Base-by-base conservation (phyloP, 2,888 invertebrate species). In the Dysmachus trigonus region DNA sequence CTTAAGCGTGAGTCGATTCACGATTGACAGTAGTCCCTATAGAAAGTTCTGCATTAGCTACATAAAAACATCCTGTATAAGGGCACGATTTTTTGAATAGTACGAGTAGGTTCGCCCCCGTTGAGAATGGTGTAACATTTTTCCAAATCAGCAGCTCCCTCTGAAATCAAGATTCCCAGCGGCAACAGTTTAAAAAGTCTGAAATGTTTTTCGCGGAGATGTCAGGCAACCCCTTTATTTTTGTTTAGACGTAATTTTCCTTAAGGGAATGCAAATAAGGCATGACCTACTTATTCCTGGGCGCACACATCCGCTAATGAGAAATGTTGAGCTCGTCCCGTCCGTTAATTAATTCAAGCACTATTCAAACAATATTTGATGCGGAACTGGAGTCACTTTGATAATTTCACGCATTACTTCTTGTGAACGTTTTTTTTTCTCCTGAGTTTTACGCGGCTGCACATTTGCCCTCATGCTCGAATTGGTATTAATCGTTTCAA, bases 361-460 rank as follows among this genome's bases (percentile, higher is more conserved):
- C 47, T 77, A 77, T 77, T 77, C 77, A 77, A 77, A 51, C n/a
- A 77, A 47, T 77, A 77, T 77, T 77, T 77, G 47, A 41, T 27
- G 41, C 27, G 22, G 77, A 77, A 77, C 77, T 47, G 27, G 27
- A 77, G 77, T 77, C 77, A 47, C 77, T 77, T 27, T 77, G 30
- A 47, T 77, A 41, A 77, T 77, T 77, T 77, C 47, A 77, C 77
- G 77, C 77, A 27, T 77, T 41, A 47, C 77, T 77, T 77, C 77
- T 41, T 77, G 13, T 22, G 47, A 30, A 30, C 15, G 22, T 47
- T 77, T 76, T 35, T 8, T 31, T 15, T 41, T 41, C 10, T 2
- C 13, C 38, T n/a, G 47, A 47, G 47, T 10, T 47, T 51, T 27
- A 77, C 62, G 62, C 53, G 53, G 18, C 8, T 7, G 22, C 53